Base-by-base conservation (phyloP, 2,888 invertebrate genomes). In the Hyposoter dolosus region DNA sequence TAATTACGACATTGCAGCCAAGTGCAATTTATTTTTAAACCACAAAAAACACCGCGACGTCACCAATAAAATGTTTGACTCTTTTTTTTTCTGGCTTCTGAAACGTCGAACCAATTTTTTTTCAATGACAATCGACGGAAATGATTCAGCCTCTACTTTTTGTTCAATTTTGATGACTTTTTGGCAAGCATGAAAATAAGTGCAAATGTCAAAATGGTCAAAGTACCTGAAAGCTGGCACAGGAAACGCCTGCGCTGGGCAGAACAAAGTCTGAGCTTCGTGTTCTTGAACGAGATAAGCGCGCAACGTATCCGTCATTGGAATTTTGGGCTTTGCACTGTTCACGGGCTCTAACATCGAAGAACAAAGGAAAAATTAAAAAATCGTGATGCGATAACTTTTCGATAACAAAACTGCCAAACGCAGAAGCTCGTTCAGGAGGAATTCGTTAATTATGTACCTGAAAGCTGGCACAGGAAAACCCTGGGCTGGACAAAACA, bases 401-500 rank as follows among this genome's bases (percentile, higher is more conserved):
- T 4, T 78, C 77, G 53, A 15, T 28, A 28, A 43, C 9, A 53
- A 43, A 47, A 17, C 53, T 35, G 40, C 17, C 9, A 68, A 68
- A 72, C 17, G 50, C 56, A 79, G 68, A 1, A 10, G 10, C 40
- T 40, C 35, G 35, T 32, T 19, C 63, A 69, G 71, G 43, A 77
- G 12, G 12, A 32, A 66, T 17, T 65, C 68, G 45, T 71, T 47
- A 23, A 3, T 78, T 56, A n/a, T 77, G 60, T 91, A 92, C 92
- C 92, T 92, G 92, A 92, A 92, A 77, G 91, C 92, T 92, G 92
- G 92, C 90, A 91, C 91, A 84, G 92, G 92, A 93, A 95, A 96
- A 35, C 96, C 97, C 95, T 97, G 97, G 82, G 96, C 96, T 72
- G 97, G 97, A 93, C 97, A 97, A 90, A 96, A 95, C 88, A 97